Evolutionary conservation across 2,888 invertebrate genomes (phyloP), one percentile per base, ranked within the genome.

Genomic region (Globia sparganii): DNA sequence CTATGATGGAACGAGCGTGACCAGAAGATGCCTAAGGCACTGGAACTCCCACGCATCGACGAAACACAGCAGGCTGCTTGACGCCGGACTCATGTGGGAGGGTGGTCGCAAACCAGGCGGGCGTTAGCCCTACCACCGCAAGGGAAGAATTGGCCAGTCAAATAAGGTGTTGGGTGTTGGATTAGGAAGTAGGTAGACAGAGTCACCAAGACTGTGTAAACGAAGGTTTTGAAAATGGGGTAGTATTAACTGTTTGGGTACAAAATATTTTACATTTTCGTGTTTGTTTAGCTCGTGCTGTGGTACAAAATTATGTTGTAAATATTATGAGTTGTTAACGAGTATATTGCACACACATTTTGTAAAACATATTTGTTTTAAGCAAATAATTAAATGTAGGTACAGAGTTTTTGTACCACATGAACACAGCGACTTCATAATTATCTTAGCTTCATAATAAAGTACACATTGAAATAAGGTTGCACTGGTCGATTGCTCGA

Each of bases 331-430:
- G 25, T 37, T 67, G 43, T 62, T 56, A 31, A 46, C 15, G 53
- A 56, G 43, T 80, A 18, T n/a, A 69, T 25, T 11, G 46, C 53
- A 37, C 18, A 53, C 59, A 79, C 2, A 31, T 61, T 77, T 78
- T 28, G 28, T 40, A 49, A 78, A 25, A 78, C n/a, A 61, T 77
- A 37, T 80, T 80, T 72, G 40, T 40, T 40, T 49, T 15, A 65
- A 15, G 15, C 9, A 58, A 69, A 66, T 58, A 56, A 2, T 9
- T 72, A 15, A 25, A 15, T 21, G 43, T 6, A 58, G 11, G 15
- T 56, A 28, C 31, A 28, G 28, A 21, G 18, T 62, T 69, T 61
- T 61, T 43, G 59, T 31, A 18, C 5, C 15, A 46, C 0, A 46
- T 25, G 28, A 66, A 66, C 25, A 31, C 4, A 40, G 61, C 5